A percentile compares a stretch with the other conserved stretches of the same genome.
These are phyloP conservation scores for Chionomys nivalis DNA, from an alignment of 2,113 vertebrate species.

Conservation along the genomic window DNA sequence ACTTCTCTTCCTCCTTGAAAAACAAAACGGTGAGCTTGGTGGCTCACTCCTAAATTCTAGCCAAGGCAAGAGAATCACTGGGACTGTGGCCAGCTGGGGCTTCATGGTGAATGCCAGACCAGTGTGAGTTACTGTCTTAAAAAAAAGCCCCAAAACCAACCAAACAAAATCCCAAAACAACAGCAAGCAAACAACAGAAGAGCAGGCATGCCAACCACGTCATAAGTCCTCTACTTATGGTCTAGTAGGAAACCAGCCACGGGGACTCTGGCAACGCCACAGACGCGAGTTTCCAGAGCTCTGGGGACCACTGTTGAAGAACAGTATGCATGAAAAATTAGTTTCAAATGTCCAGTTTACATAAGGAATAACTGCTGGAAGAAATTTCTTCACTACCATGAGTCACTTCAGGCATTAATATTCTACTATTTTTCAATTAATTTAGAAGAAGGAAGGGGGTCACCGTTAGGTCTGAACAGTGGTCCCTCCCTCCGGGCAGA, in stretches of 20 bases:
- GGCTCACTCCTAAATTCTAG: neutral
- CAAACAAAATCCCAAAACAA: neutral
- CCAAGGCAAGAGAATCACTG: neutral
- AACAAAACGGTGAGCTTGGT: neutral
- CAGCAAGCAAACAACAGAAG: conserved; percentile 41
- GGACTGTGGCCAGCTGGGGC: neutral
- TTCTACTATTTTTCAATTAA: conserved; percentile 22
- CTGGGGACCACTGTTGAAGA: conserved; percentile 24
- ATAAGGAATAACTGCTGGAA: conserved; percentile 52
- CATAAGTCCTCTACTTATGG: conserved; percentile 39
- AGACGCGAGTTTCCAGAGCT: conserved; percentile 30
- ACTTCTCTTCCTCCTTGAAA: conserved; percentile 36
- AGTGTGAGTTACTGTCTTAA: neutral
- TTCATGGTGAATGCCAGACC: neutral
- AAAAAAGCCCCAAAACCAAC: neutral
- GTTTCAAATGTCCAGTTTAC: conserved; percentile 69
- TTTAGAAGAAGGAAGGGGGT: neutral
- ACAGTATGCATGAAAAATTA: conserved; percentile 21
- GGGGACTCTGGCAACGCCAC: conserved; percentile 30
- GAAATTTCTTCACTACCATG: conserved; percentile 37
- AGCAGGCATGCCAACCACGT: neutral
- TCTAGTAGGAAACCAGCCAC: conserved; percentile 20
- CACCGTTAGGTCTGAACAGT: neutral
- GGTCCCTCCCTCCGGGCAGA: neutral
- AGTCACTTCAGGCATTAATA: conserved; percentile 51